phyloP scores from a whole-genome alignment of 2,888 invertebrate species.

The Cephonodes hylas region DNA sequence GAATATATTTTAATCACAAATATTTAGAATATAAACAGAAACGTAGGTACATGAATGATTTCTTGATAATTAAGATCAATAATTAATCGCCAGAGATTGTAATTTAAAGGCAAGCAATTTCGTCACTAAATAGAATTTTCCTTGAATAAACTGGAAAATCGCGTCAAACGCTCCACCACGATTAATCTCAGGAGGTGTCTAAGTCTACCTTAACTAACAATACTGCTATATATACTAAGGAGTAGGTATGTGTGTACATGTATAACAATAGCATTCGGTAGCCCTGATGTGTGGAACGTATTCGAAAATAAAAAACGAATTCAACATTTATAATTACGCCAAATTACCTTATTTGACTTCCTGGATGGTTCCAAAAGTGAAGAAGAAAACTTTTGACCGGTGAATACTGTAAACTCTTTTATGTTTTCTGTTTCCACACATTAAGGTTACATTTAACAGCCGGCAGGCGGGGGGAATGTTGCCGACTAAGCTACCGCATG shows the following conservation, averaged over 20 bases:
- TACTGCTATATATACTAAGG: constrained; percentile 71
- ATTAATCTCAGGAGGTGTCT: constrained; percentile 72
- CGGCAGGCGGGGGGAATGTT: constrained; percentile 56
- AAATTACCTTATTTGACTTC: background rate
- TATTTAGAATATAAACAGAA: too few species aligned
- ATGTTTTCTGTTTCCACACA: constrained; percentile 48
- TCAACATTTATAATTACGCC: background rate
- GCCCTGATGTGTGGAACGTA: constrained; percentile 54
- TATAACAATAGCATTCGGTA: constrained; percentile 68
- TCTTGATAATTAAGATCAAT: too few species aligned
- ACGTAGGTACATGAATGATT: too few species aligned
- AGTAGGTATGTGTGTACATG: constrained; percentile 67
- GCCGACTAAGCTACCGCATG: constrained; percentile 75
- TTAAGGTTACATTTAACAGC: constrained; percentile 56
- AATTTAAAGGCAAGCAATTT: too few species aligned
- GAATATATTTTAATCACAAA: too few species aligned
- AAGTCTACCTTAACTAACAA: constrained; percentile 74
- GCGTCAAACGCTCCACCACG: constrained; percentile 20
- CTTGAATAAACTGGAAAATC: constrained; percentile 16
- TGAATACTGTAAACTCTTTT: background rate
- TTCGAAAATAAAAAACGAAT: constrained; percentile 6
- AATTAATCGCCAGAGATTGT: too few species aligned
- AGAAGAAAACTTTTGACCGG: background rate
- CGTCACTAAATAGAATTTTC: background rate
- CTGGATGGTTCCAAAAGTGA: background rate